phyloP scores from a whole-genome alignment of 2,797 vertebrate genomes.

The Stomatorhinus walkeri region DNA sequence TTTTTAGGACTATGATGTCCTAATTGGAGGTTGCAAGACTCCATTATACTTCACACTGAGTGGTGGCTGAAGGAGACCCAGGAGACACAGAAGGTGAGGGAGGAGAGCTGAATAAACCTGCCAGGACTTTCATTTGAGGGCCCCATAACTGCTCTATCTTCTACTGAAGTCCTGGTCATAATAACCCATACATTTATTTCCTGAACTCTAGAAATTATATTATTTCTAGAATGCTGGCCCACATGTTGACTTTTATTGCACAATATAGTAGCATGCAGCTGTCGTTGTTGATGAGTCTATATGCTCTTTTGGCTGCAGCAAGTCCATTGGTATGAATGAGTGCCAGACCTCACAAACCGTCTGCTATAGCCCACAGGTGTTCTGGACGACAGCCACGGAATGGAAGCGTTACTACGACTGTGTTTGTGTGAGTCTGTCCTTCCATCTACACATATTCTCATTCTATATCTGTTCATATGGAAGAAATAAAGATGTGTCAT shows the following conservation, averaged over 20 bases:
- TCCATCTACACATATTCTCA: conserved; percentile 22
- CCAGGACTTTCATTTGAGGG: conserved; percentile 51
- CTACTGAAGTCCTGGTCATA: background rate
- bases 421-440: conserved; percentile 1
- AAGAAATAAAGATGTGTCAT: conserved; percentile 55
- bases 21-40: background rate
- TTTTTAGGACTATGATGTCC: background rate
- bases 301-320: background rate
- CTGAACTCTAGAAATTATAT: background rate
- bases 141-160: conserved; percentile 18
- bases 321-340: background rate
- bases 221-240: background rate
- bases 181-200: background rate
- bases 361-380: background rate
- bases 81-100: conserved; percentile 26
- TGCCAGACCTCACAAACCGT: background rate
- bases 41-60: conserved; percentile 4
- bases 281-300: background rate
- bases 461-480: conserved; percentile 44
- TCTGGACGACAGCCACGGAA: background rate
- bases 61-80: background rate
- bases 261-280: conserved; percentile 26
- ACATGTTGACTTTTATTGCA: background rate
- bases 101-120: conserved; percentile 36
- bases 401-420: background rate